These are phyloP conservation scores for Hypselothyrea guttata DNA, from an alignment of 2,888 invertebrate genomes.

Conservation along the genomic window DNA sequence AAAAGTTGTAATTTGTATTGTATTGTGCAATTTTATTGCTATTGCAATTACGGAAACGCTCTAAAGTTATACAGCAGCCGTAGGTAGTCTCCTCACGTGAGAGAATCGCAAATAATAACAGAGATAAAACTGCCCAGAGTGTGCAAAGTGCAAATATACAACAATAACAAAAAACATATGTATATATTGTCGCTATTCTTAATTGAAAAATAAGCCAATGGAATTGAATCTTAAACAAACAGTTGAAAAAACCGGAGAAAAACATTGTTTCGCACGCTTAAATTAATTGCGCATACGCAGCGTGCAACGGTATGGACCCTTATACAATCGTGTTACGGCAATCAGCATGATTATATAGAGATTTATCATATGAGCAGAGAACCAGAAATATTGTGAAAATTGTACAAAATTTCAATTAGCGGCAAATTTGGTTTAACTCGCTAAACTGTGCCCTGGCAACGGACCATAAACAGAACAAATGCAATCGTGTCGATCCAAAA, in stretches of 20 bases:
- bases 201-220: slow-evolving; percentile 54
- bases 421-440: slow-evolving; percentile 63
- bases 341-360: slow-evolving; percentile 13
- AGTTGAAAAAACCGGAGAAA: slow-evolving; percentile 14
- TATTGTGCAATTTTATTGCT: slow-evolving; percentile 19
- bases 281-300: slow-evolving; percentile 65
- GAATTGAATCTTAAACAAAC: slow-evolving; percentile 30
- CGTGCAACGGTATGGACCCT: slow-evolving; percentile 9
- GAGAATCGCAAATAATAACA: slow-evolving; percentile 4
- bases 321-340: slow-evolving; percentile 25
- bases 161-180: too few species aligned
- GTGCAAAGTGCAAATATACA: slow-evolving; percentile 42
- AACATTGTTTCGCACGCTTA: slow-evolving; percentile 32
- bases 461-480: not conserved
- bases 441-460: slow-evolving; percentile 51
- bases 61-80: slow-evolving; percentile 22
- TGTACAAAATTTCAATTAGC: slow-evolving; percentile 49
- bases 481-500: not conserved
- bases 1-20: slow-evolving; percentile 3
- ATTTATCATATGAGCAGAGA: slow-evolving; percentile 21
- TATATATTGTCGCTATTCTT: slow-evolving; percentile 18
- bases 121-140: slow-evolving; percentile 22
- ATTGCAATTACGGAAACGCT: slow-evolving; percentile 45
- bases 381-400: slow-evolving; percentile 16
- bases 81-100: slow-evolving; percentile 36